Evolutionary conservation across 2,113 vertebrate species (phyloP).

Genomic region (Lagenorhynchus albirostris): DNA sequence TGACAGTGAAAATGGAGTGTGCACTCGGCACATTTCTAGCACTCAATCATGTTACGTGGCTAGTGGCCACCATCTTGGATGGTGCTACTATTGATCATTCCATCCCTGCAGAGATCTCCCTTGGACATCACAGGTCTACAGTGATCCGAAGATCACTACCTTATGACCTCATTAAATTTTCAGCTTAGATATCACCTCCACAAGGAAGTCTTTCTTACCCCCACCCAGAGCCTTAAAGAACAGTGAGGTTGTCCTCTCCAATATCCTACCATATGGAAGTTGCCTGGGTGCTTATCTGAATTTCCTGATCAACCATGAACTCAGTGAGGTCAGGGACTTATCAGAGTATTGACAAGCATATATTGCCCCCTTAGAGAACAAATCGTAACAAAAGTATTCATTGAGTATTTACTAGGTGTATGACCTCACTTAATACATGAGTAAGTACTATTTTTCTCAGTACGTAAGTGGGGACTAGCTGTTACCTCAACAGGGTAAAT

Average conservation of each 20-base stretch:
- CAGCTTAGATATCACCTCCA: not conserved
- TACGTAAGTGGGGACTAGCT: rapidly evolving
- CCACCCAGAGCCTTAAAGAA: not conserved
- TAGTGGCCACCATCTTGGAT: no score
- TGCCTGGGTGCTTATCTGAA: not conserved
- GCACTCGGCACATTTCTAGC: not conserved
- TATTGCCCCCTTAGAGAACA: not conserved
- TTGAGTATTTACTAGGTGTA: not conserved
- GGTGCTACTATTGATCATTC: rapidly evolving
- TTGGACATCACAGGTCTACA: no score
- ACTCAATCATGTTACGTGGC: rapidly evolving
- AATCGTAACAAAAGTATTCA: not conserved
- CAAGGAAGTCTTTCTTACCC: not conserved
- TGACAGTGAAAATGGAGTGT: not conserved
- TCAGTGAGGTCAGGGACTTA: not conserved
- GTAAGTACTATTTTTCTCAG: not conserved
- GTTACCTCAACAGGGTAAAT: rapidly evolving
- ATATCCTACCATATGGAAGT: not conserved
- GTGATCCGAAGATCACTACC: not conserved
- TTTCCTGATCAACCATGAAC: not conserved
- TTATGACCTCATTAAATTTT: not conserved
- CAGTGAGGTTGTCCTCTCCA: not conserved
- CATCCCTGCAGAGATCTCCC: rapidly evolving
- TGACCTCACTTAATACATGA: not conserved
- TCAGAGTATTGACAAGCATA: not conserved